phyloP scores from a whole-genome alignment of 2,888 invertebrate species.

The Cerastis rubricosa region DNA sequence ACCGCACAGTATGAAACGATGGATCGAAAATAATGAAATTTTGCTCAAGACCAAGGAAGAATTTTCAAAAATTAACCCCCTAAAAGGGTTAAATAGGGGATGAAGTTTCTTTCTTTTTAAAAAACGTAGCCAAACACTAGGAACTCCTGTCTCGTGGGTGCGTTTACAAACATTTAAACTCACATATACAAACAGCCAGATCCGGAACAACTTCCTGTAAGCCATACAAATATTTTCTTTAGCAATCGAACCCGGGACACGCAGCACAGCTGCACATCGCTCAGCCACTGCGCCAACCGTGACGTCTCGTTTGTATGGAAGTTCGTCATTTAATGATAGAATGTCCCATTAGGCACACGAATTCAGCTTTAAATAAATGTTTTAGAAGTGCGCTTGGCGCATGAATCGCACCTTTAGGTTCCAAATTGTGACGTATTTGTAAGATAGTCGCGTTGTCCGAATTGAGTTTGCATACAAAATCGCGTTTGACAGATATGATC shows the following conservation, averaged over 20 bases:
- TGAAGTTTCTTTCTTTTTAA: background rate
- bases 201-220: no score
- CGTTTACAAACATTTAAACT: no score
- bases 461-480: conserved; percentile 42
- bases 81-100: background rate
- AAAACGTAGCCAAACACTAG: no score
- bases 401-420: background rate
- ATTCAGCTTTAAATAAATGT: background rate
- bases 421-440: conserved; percentile 37
- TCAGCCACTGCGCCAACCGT: no score
- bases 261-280: no score
- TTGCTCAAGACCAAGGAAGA: background rate
- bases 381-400: background rate
- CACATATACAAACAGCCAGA: no score
- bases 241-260: no score
- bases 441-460: conserved; percentile 15
- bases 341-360: background rate
- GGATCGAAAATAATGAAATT: background rate
- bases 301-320: background rate
- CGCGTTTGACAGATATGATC: conserved; percentile 50
- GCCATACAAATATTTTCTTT: no score
- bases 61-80: background rate
- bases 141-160: no score
- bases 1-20: background rate
- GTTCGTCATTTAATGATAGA: background rate